These are phyloP conservation scores for Corynorhinus townsendii DNA, from an alignment of 2,113 vertebrate species.

Conservation along the genomic window DNA sequence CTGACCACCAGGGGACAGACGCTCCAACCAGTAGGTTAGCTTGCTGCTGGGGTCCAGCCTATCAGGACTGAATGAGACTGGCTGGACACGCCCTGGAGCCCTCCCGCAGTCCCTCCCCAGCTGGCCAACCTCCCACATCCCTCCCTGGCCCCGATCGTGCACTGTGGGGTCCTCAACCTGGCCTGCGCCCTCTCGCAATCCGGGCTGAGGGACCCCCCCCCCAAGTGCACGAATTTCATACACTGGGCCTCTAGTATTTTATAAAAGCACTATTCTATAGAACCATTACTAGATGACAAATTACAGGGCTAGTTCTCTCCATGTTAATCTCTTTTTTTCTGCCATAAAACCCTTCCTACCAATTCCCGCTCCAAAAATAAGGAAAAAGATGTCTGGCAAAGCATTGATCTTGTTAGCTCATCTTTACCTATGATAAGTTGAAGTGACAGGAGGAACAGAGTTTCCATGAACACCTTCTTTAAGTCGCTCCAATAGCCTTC, in stretches of 20 bases:
- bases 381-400: background rate
- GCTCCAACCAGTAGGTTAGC: too few relatives aligned
- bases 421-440: conserved; percentile 64
- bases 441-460: background rate
- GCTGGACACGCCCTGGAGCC: too few relatives aligned
- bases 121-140: too few relatives aligned
- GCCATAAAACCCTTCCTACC: background rate
- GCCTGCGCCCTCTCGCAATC: too few relatives aligned
- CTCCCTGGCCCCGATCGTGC: too few relatives aligned
- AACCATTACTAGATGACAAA: background rate
- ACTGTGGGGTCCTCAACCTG: too few relatives aligned
- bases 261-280: background rate
- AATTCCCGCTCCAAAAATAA: background rate
- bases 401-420: background rate
- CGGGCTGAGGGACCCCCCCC: too few relatives aligned
- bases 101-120: too few relatives aligned
- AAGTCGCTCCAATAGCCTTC: conserved; percentile 66
- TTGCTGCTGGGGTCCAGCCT: too few relatives aligned
- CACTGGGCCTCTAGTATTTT: background rate
- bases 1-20: too few relatives aligned
- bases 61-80: too few relatives aligned
- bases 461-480: conserved; percentile 70
- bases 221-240: too few relatives aligned
- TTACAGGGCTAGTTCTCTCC: background rate
- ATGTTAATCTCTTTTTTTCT: background rate